These are phyloP conservation scores for Phaethornis superciliosus DNA, from an alignment of 2,113 vertebrate species.

Conservation along the genomic window DNA sequence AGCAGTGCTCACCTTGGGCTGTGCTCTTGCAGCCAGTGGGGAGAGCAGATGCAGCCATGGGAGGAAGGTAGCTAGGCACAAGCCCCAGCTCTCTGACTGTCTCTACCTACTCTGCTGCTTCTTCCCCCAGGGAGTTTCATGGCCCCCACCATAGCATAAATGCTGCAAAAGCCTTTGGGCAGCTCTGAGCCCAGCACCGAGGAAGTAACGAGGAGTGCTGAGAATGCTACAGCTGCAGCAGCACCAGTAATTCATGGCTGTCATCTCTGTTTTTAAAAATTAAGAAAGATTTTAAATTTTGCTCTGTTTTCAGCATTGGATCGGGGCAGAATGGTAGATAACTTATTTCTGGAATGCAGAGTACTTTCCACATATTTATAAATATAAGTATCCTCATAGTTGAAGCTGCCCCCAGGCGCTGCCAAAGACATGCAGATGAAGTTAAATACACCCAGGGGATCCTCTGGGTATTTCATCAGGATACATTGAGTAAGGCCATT, in stretches of 20 bases:
- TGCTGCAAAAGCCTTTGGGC: not conserved
- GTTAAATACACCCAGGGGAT: not conserved
- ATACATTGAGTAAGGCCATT: not conserved
- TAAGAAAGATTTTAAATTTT: not conserved
- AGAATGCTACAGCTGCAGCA: not conserved
- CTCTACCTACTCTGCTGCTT: not conserved
- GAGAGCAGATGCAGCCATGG: fast-evolving
- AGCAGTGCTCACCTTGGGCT: not conserved
- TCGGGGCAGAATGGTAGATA: not conserved
- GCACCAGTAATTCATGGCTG: not conserved
- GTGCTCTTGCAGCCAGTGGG: fast-evolving
- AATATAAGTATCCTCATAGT: not conserved
- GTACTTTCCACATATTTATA: not conserved
- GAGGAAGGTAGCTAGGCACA: not conserved
- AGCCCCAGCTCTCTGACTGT: fast-evolving
- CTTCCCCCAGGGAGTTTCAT: not conserved
- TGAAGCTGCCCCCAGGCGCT: constrained; percentile 30
- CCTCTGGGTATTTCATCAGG: not conserved
- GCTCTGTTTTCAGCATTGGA: not conserved
- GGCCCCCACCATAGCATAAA: not conserved
- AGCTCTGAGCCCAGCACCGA: not conserved
- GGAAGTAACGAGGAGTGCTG: not conserved
- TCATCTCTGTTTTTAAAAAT: not conserved
- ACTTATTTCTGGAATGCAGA: not conserved
- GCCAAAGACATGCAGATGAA: not conserved